Percentiles rank a stretch among this genome's conserved stretches.
Evolutionary conservation across 2,888 invertebrate genomes (phyloP).

Genomic region (Philaethria dido): DNA sequence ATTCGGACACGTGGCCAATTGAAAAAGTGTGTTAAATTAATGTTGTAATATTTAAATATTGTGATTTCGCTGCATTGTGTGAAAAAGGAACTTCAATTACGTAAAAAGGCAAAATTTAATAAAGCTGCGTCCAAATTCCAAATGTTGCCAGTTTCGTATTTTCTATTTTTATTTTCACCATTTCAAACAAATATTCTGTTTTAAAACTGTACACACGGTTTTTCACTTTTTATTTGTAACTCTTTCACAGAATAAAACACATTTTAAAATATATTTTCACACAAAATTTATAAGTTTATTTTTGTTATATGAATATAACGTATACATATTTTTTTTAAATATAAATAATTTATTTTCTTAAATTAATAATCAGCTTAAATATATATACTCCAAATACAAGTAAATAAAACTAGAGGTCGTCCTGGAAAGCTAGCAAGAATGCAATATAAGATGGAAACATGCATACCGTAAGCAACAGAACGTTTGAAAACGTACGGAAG

Average conservation of each 20-base stretch:
- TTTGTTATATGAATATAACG: neutral
- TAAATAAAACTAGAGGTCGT: too few species aligned
- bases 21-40: neutral
- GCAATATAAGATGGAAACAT: too few species aligned
- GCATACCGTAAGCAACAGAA: too few species aligned
- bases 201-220: conserved; percentile 3
- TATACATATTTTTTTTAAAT: neutral
- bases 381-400: neutral
- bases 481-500: too few species aligned
- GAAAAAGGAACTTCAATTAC: neutral
- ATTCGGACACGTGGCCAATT: too few species aligned
- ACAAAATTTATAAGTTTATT: neutral
- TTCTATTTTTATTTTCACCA: neutral
- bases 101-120: neutral
- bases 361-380: neutral
- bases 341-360: neutral
- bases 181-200: conserved; percentile 7
- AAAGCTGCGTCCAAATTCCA: conserved; percentile 2
- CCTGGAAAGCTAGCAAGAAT: too few species aligned
- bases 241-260: neutral
- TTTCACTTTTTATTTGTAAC: neutral
- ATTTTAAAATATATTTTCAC: neutral
- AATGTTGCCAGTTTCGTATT: neutral
- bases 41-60: too few species aligned
- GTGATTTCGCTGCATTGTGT: neutral